phyloP scores from a whole-genome alignment of 2,113 vertebrate genomes.

The Eulemur macaco region DNA sequence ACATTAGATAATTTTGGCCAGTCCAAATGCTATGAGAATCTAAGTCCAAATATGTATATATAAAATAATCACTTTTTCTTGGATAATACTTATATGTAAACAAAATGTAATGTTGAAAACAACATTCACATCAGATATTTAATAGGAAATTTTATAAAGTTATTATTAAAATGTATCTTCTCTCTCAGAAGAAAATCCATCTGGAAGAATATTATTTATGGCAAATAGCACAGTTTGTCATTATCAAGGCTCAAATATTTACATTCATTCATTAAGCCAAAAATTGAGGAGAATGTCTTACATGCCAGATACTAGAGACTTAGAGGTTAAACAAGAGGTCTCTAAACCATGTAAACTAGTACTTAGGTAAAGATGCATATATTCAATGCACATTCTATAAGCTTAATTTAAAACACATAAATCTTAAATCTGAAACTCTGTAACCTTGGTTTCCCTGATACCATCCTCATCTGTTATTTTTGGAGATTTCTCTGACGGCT shows the following conservation, averaged over 20 bases:
- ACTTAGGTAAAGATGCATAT: background rate
- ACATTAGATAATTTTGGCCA: background rate
- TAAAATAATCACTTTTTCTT: background rate
- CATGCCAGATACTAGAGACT: background rate
- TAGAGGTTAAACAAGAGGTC: background rate
- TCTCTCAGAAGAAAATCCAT: background rate
- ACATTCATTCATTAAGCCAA: slow-evolving; percentile 2
- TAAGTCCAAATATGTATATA: background rate
- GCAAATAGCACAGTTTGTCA: slow-evolving; percentile 35
- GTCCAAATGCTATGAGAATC: background rate
- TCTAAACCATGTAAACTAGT: background rate
- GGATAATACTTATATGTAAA: background rate
- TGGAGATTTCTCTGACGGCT: background rate
- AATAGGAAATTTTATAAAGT: background rate
- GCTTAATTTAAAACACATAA: background rate
- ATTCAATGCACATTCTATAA: background rate
- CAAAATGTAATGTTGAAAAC: background rate
- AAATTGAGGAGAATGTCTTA: background rate
- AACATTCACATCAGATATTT: background rate
- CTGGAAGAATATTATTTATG: slow-evolving; percentile 12
- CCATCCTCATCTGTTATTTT: background rate
- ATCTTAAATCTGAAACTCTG: background rate
- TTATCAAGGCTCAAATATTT: background rate
- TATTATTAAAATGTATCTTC: slow-evolving; percentile 19
- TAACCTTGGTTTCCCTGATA: background rate